Evolutionary conservation across 2,888 invertebrate species (phyloP).

Genomic region (Caenorhabditis sp.): DNA sequence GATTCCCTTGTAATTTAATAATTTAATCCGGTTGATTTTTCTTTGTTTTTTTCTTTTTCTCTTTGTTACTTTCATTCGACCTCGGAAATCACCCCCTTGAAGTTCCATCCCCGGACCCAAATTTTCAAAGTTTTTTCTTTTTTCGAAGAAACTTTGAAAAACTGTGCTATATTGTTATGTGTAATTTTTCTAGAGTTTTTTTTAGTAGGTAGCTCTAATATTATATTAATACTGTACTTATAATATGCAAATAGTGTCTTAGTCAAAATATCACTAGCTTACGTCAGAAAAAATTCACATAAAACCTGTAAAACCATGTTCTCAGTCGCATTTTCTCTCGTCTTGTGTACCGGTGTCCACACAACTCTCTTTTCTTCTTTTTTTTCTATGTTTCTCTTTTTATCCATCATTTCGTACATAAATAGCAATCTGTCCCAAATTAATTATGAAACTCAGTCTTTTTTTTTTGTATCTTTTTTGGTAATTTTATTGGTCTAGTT

Average conservation of each 20-base stretch:
- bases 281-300: neutral
- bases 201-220: no score
- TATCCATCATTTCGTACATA: slow-evolving; percentile 4
- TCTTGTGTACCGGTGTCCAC: slow-evolving; percentile 7
- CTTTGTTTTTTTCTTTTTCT: neutral
- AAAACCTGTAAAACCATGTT: slow-evolving; percentile 5
- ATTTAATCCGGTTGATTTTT: neutral
- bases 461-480: neutral
- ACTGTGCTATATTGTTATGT: no score
- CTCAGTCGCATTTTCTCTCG: slow-evolving; percentile 8
- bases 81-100: no score
- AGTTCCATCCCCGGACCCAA: no score
- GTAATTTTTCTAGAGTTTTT: no score
- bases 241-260: neutral
- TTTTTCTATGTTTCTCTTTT: slow-evolving; percentile 3
- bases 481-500: slow-evolving; percentile 1
- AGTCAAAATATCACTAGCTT: neutral
- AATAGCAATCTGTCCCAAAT: neutral
- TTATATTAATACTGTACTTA: neutral
- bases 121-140: no score
- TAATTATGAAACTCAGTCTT: slow-evolving; percentile 11
- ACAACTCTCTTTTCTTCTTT: slow-evolving; percentile 9
- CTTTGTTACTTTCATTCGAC: neutral
- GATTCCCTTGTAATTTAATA: neutral
- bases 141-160: no score